Percentiles rank a stretch among this genome's conserved stretches.
phyloP scores from a whole-genome alignment of 2,797 vertebrate species.

The Aeoliscus strigatus region DNA sequence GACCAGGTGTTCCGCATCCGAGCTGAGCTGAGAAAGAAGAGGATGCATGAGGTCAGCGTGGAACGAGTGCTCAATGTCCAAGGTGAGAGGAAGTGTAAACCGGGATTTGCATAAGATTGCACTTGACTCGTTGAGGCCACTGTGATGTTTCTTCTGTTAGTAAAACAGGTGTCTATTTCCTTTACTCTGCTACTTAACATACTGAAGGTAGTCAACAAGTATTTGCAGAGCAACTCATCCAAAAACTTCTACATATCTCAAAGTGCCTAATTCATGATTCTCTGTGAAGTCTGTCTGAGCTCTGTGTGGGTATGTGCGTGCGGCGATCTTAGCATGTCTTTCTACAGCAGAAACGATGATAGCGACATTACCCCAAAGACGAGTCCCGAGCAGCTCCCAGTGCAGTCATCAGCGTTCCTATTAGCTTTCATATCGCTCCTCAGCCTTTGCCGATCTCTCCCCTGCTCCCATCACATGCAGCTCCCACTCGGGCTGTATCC shows the following conservation, averaged over 20 bases:
- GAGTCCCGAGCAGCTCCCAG: background rate
- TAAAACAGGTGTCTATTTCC: background rate
- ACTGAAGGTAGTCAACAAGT: slow-evolving; percentile 4
- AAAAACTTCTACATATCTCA: background rate
- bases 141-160: too few species aligned
- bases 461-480: slow-evolving; percentile 1
- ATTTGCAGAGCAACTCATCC: slow-evolving; percentile 1
- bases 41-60: slow-evolving; percentile 94
- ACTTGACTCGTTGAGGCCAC: too few species aligned
- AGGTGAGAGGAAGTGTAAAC: slow-evolving; percentile 81
- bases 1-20: slow-evolving; percentile 98
- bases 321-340: background rate
- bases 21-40: slow-evolving; percentile 94
- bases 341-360: background rate
- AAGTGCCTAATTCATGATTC: slow-evolving; percentile 10
- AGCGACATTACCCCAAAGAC: too few species aligned
- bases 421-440: slow-evolving; percentile 2
- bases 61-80: slow-evolving; percentile 98
- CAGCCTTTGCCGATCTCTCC: slow-evolving; percentile 3
- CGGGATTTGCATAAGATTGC: background rate
- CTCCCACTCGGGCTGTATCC: slow-evolving; percentile 26
- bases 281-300: background rate
- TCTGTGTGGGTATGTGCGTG: slow-evolving; percentile 1
- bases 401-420: slow-evolving; percentile 3
- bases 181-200: too few species aligned